Base-by-base conservation (phyloP, 2,888 invertebrate genomes). In the Mellilla xanthometata region DNA sequence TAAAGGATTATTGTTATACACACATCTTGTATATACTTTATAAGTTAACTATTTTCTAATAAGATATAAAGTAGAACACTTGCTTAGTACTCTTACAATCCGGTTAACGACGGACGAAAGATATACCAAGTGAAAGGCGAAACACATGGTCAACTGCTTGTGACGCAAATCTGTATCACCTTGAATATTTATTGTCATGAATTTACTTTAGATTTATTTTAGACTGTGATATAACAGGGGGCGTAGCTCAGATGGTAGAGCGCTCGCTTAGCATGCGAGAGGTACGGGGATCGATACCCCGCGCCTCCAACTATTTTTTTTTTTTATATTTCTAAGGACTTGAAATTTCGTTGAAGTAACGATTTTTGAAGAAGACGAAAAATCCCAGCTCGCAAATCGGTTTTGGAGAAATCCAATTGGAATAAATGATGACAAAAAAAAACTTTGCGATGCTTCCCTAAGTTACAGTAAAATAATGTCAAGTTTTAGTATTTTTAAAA, bases 241-340 rank as follows among this genome's bases (percentile, higher is more conserved):
- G 85, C 86, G 90, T 88, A 88, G 88, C 87, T 88, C 89, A 90
- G 88, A 89, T 87, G 89, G 88, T 88, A 88, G 88, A 88, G 88
- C 87, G 88, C 88, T 88, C 88, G 87, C 89, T 89, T 87, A 89
- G 87, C 88, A 88, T 88, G 89, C 76, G 87, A 87, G 88, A 87
- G 83, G 85, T 86, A 87, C 87, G 83, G 88, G 87, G 85, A 88
- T 87, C 88, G 87, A 87, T 88, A 85, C 83, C 87, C 86, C 85
- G 86, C 86, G 87, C 88, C 88, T 88, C 88, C 88, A 90, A 67
- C 4, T 3, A 32, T 27, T 29, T 9, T 27, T 22, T 28, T 26
- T 12, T 22, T 24, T 11, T 7, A 36, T n/a, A n/a, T n/a, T n/a
- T n/a, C n/a, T n/a, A n/a, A n/a, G n/a, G n/a, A n/a, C n/a, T n/a